Conservation (phyloP, 2,888 invertebrate species). For the Aricia artaxerxes region DNA sequence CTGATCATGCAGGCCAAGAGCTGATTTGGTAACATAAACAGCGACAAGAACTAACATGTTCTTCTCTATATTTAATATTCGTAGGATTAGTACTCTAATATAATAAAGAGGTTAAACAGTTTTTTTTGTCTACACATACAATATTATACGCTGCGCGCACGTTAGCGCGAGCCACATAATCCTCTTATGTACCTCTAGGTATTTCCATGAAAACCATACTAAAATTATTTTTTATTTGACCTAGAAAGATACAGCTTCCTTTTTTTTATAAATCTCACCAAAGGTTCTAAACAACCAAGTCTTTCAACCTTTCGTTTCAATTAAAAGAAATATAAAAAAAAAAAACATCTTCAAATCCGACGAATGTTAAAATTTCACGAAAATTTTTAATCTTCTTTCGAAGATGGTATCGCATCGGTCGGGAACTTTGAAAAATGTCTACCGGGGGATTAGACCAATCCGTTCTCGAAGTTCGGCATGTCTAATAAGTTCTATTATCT, state of each 20-base stretch:
- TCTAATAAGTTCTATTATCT: constrained; percentile 70
- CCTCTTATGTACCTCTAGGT: background rate
- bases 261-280: background rate
- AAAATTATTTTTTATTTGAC: background rate
- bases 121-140: too few species aligned
- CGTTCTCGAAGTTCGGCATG: constrained; percentile 67
- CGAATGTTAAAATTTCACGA: constrained; percentile 43
- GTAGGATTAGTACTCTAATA: too few species aligned
- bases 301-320: constrained; percentile 6
- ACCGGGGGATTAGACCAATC: constrained; percentile 67
- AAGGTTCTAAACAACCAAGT: background rate
- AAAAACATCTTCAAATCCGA: constrained; percentile 4
- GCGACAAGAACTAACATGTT: background rate
- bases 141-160: too few species aligned
- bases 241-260: background rate
- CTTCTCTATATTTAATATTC: too few species aligned
- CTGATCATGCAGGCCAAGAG: background rate
- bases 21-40: background rate
- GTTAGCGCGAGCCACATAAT: too few species aligned
- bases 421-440: constrained; percentile 62
- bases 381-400: constrained; percentile 58
- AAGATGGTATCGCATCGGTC: constrained; percentile 58
- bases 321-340: background rate
- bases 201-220: background rate
- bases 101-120: too few species aligned